phyloP scores from a whole-genome alignment of 2,888 invertebrate genomes.

The Ditula angustiorana region DNA sequence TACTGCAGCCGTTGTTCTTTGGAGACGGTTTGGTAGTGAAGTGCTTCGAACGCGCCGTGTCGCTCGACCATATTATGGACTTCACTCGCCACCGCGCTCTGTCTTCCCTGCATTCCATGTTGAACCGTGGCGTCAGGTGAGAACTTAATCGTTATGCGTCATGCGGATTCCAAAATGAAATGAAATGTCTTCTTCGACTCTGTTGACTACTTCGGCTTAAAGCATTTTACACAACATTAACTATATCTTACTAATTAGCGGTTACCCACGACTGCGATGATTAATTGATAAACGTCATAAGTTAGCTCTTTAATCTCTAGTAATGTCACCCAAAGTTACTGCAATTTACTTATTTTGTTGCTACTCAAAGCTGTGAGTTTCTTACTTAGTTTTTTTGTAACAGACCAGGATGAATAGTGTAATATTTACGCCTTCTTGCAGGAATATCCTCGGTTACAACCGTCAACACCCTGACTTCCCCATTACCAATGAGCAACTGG shows the following conservation, averaged over 20 bases:
- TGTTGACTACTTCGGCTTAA: no score
- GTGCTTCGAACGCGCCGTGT: conserved; percentile 95
- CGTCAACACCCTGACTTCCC: conserved; percentile 98
- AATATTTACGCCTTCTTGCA: conserved; percentile 51
- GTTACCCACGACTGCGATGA: no score
- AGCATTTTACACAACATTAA: no score
- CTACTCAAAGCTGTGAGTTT: neutral
- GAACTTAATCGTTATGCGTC: no score
- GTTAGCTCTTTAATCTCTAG: no score
- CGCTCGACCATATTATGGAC: conserved; percentile 99
- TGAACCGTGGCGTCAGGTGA: conserved; percentile 96
- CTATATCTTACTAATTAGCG: no score
- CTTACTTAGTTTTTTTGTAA: neutral
- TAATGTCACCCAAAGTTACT: no score
- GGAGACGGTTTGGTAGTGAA: conserved; percentile 97
- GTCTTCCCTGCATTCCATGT: conserved; percentile 98
- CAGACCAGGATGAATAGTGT: neutral
- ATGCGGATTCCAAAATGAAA: no score
- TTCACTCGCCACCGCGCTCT: conserved; percentile 98
- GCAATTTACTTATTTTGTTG: neutral
- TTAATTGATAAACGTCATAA: no score
- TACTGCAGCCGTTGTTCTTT: conserved; percentile 94
- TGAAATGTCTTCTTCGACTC: no score
- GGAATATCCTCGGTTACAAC: conserved; percentile 97
- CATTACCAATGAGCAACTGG: conserved; percentile 95